phyloP scores from a whole-genome alignment of 2,113 vertebrate genomes.

The Periophthalmodon schlosseri region DNA sequence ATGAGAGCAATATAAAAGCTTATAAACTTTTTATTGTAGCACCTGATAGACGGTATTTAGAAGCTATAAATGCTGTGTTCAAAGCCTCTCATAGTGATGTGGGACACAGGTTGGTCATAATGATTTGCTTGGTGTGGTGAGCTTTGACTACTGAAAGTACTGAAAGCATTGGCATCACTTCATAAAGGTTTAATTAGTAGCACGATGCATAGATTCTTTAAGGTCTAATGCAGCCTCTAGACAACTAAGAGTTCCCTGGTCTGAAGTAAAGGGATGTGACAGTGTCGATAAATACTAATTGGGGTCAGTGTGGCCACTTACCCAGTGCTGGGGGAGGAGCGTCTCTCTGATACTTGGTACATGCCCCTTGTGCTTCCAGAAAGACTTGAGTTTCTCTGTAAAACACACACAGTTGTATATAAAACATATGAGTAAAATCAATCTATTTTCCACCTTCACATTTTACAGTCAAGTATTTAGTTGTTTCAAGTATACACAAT shows the following conservation, averaged over 20 bases:
- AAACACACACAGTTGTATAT: slow-evolving; percentile 13
- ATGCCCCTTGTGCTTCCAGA: slow-evolving; percentile 79
- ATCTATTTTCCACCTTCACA: neutral
- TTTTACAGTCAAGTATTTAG: neutral
- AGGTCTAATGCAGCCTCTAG: neutral
- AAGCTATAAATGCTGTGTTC: no score
- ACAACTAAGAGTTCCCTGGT: neutral
- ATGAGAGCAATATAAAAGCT: neutral
- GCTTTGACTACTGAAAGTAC: neutral
- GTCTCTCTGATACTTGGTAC: slow-evolving; percentile 80
- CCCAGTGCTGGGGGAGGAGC: slow-evolving; percentile 80
- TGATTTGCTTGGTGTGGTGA: neutral
- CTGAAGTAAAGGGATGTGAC: neutral
- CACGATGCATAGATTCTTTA: neutral
- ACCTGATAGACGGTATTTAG: neutral
- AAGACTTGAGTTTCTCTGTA: slow-evolving; percentile 78
- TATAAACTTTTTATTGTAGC: neutral
- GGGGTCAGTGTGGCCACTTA: slow-evolving; percentile 46
- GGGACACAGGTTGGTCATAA: neutral
- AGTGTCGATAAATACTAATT: neutral
- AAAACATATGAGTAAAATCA: neutral
- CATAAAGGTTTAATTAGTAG: neutral
- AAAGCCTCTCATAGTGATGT: no score
- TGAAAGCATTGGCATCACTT: neutral
- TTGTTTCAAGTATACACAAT: neutral